phyloP scores from a whole-genome alignment of 2,888 invertebrate species.

The Pecten maximus region DNA sequence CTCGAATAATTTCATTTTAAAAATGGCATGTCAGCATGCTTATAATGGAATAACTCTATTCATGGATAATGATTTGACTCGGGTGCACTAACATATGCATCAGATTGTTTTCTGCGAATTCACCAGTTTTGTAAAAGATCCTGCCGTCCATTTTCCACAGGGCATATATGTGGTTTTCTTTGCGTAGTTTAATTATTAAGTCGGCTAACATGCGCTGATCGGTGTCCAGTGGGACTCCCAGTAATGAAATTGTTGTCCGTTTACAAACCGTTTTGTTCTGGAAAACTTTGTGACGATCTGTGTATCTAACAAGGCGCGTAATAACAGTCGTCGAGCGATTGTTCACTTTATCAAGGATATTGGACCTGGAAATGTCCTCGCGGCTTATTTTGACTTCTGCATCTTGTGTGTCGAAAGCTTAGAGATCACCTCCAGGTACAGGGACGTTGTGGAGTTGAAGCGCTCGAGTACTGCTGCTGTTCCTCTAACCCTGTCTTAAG shows the following conservation, averaged over 20 bases:
- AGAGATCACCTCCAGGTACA: background rate
- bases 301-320: background rate
- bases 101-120: too few relatives aligned
- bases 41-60: too few relatives aligned
- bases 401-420: background rate
- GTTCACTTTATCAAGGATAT: background rate
- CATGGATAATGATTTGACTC: too few relatives aligned
- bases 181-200: too few relatives aligned
- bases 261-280: background rate
- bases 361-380: background rate
- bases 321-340: background rate
- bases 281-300: background rate
- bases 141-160: background rate
- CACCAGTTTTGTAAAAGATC: background rate
- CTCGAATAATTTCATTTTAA: too few relatives aligned
- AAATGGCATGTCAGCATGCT: too few relatives aligned
- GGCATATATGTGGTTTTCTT: too few relatives aligned
- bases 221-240: background rate
- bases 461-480: background rate
- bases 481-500: background rate
- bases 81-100: too few relatives aligned
- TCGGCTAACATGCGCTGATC: too few relatives aligned
- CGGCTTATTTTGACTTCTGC: background rate
- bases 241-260: background rate
- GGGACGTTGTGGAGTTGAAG: background rate